Conservation (phyloP, 2,888 invertebrate genomes). For the Drosophila yooni region DNA sequence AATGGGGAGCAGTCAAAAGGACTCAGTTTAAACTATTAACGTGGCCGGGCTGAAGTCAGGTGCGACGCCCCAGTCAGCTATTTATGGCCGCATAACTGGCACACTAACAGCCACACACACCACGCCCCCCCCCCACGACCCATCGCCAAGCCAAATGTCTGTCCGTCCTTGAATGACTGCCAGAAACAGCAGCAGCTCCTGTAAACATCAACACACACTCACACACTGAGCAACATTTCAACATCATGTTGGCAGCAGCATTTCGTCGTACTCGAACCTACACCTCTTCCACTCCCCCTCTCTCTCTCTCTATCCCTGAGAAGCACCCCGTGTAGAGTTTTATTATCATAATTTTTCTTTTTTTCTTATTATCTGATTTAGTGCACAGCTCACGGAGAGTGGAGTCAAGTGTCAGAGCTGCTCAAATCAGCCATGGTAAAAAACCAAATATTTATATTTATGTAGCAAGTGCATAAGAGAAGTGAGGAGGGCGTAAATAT, state of each 20-base stretch:
- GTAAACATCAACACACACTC: slow-evolving; percentile 40
- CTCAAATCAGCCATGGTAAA: slow-evolving; percentile 66
- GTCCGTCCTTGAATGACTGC: slow-evolving; percentile 63
- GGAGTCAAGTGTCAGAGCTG: slow-evolving; percentile 77
- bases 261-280: slow-evolving; percentile 4
- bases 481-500: not conserved
- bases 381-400: slow-evolving; percentile 48
- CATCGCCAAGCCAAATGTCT: slow-evolving; percentile 56
- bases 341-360: slow-evolving; percentile 19
- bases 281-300: not conserved
- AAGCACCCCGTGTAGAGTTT: slow-evolving; percentile 2
- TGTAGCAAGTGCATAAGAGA: not conserved
- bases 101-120: slow-evolving; percentile 54
- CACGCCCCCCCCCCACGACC: not conserved
- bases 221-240: slow-evolving; percentile 20
- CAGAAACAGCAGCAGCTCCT: slow-evolving; percentile 26
- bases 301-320: not conserved
- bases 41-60: slow-evolving; percentile 30
- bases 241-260: slow-evolving; percentile 34
- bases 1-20: slow-evolving; percentile 53
- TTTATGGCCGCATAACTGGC: slow-evolving; percentile 74
- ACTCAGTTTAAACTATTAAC: slow-evolving; percentile 72
- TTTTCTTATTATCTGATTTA: slow-evolving; percentile 26
- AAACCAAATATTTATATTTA: slow-evolving; percentile 11
- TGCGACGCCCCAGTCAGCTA: slow-evolving; percentile 48